Conservation (phyloP, 1,140 invertebrate species). For the Dinoponera quadriceps region DNA sequence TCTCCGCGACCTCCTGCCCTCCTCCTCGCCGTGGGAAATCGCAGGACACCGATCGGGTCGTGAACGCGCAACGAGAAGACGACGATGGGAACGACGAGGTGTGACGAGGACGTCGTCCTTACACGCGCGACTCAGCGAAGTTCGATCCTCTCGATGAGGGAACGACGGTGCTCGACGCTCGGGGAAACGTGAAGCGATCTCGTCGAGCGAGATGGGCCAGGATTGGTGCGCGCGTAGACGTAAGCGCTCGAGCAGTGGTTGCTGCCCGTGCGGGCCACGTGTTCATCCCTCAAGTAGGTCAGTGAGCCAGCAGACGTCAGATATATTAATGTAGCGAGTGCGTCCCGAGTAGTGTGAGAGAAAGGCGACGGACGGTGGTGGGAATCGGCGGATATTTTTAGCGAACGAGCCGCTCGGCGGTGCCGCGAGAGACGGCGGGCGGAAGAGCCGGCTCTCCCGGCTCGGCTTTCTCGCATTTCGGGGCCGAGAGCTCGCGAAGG, state of each 20-base stretch:
- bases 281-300: conserved; percentile 87
- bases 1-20: neutral
- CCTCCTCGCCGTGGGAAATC: neutral
- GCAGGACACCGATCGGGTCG: neutral
- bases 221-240: conserved; percentile 90
- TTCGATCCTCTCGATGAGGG: neutral
- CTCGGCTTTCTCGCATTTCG: too few relatives aligned
- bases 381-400: neutral
- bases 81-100: conserved; percentile 1
- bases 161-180: neutral
- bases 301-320: conserved; percentile 70
- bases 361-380: too few relatives aligned
- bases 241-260: conserved; percentile 88
- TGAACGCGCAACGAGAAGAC: conserved; percentile 26
- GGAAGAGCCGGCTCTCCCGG: too few relatives aligned
- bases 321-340: conserved; percentile 49
- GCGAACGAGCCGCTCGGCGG: too few relatives aligned
- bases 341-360: too few relatives aligned
- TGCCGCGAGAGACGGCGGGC: too few relatives aligned
- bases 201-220: conserved; percentile 87
- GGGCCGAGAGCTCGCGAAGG: too few relatives aligned
- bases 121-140: neutral
- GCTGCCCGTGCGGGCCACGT: conserved; percentile 86
- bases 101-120: neutral
- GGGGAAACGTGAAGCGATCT: conserved; percentile 40